Conservation (phyloP, 2,113 vertebrate species). For the Pomatorhinus ruficollis region DNA sequence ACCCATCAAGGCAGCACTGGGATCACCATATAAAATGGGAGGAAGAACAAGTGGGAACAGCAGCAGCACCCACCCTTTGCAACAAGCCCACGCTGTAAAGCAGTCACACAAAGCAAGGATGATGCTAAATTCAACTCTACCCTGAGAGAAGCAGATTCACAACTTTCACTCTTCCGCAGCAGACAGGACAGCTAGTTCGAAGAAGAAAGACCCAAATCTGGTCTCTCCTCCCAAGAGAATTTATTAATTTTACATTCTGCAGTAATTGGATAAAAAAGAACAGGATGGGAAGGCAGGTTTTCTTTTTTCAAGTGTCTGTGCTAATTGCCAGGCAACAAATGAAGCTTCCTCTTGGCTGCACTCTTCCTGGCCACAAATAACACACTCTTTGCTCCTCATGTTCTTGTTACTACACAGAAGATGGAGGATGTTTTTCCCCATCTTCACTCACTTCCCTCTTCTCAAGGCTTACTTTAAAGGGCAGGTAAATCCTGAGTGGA, state of each 20-base stretch:
- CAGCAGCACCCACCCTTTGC: background rate
- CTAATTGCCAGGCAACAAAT: constrained; percentile 30
- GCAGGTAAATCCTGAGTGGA: background rate
- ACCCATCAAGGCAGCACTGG: background rate
- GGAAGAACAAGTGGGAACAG: background rate
- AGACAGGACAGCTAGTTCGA: background rate
- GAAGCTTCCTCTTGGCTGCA: background rate
- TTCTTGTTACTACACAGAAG: background rate
- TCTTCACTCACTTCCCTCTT: background rate
- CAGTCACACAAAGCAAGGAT: background rate
- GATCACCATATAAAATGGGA: background rate
- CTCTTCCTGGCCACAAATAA: background rate
- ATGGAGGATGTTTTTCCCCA: background rate
- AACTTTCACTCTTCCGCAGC: background rate
- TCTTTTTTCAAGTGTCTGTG: background rate
- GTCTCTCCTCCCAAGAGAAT: constrained; percentile 24
- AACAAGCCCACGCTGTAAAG: background rate
- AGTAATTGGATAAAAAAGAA: background rate
- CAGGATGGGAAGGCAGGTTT: constrained; percentile 31
- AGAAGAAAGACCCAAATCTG: background rate
- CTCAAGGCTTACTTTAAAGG: background rate
- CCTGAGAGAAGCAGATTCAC: background rate
- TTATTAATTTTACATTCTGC: constrained; percentile 1
- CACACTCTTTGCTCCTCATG: background rate
- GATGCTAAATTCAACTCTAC: background rate